Evolutionary conservation across 64 coral and sea anemone species (phyloP).

Genomic region (Stichodactyla helianthus): DNA sequence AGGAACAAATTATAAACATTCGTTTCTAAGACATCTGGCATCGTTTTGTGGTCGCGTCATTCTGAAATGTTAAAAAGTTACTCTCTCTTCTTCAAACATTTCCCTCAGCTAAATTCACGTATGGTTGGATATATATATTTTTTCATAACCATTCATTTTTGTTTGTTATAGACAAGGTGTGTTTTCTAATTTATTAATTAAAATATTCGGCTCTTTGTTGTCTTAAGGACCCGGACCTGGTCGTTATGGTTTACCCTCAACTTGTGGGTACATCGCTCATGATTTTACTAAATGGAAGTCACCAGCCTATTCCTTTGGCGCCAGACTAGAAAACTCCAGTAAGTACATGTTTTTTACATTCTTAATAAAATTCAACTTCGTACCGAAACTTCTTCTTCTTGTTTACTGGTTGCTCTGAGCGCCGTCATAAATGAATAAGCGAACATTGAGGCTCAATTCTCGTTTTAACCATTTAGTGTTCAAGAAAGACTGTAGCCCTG

Average conservation of each 20-base stretch:
- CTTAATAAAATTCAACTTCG: neutral
- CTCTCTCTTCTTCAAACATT: too few relatives aligned
- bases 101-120: too few relatives aligned
- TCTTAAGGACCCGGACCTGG: constrained; percentile 82
- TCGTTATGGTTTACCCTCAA: constrained; percentile 82
- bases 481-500: constrained; percentile 89
- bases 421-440: neutral
- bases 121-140: too few relatives aligned
- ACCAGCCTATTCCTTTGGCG: constrained; percentile 81
- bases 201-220: neutral
- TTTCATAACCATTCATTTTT: neutral
- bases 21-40: too few relatives aligned
- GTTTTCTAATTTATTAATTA: neutral
- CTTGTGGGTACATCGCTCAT: constrained; percentile 52
- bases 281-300: constrained; percentile 64
- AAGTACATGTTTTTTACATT: constrained; percentile 19
- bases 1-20: too few relatives aligned
- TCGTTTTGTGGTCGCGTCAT: too few relatives aligned
- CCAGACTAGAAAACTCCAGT: constrained; percentile 71
- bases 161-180: neutral
- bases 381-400: neutral
- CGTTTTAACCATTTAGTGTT: constrained; percentile 65
- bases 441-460: neutral
- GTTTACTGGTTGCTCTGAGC: neutral
- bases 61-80: too few relatives aligned